phyloP scores from a whole-genome alignment of 2,888 invertebrate species.

The Pterostichus madidus region DNA sequence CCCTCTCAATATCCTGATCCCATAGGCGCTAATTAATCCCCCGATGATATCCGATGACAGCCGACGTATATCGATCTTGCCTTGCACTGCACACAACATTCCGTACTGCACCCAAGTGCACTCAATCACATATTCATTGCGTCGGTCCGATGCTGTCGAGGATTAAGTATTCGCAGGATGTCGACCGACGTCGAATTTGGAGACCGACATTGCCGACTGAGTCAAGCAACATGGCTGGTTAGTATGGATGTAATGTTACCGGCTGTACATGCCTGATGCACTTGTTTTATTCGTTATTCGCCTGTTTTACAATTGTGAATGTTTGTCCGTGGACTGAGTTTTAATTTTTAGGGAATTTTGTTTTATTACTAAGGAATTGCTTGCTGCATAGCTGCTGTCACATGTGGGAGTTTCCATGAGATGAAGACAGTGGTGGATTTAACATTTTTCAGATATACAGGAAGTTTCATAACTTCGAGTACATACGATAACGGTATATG shows the following conservation, averaged over 20 bases:
- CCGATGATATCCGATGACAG: slow-evolving; percentile 40
- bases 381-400: too few relatives aligned
- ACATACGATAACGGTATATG: too few relatives aligned
- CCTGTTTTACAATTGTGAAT: slow-evolving; percentile 55
- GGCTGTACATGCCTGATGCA: slow-evolving; percentile 44
- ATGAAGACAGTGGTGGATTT: too few relatives aligned
- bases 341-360: slow-evolving; percentile 14
- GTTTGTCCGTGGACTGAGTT: slow-evolving; percentile 34
- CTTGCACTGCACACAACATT: slow-evolving; percentile 9
- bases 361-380: too few relatives aligned
- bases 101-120: slow-evolving; percentile 55
- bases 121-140: slow-evolving; percentile 64
- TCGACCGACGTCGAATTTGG: slow-evolving; percentile 27
- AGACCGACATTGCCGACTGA: not conserved
- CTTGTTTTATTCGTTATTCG: slow-evolving; percentile 56
- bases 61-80: slow-evolving; percentile 29
- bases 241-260: slow-evolving; percentile 39
- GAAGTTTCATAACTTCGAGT: too few relatives aligned
- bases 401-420: too few relatives aligned
- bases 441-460: too few relatives aligned
- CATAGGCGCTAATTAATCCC: slow-evolving; percentile 10
- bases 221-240: not conserved
- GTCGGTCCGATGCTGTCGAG: not conserved
- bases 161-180: slow-evolving; percentile 58
- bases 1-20: slow-evolving; percentile 18